These are phyloP conservation scores for Venustoraphidia nigricollis DNA, from an alignment of 2,888 invertebrate species.

Conservation along the genomic window DNA sequence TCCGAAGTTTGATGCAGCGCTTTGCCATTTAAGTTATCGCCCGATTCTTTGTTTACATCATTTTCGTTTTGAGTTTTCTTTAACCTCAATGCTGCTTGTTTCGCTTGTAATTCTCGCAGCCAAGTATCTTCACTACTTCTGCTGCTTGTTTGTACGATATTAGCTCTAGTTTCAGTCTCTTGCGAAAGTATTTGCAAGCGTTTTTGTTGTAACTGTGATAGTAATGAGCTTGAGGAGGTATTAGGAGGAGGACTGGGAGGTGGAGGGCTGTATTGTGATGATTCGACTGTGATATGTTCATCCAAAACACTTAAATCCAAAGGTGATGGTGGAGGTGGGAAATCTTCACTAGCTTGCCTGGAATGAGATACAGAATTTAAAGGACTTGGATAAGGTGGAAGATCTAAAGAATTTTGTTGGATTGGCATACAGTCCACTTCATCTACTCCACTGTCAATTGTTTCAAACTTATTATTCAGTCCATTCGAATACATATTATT, in stretches of 20 bases:
- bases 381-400: constrained; percentile 72
- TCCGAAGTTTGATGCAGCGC: neutral
- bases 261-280: constrained; percentile 15
- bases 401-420: constrained; percentile 32
- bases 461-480: constrained; percentile 71
- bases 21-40: constrained; percentile 5
- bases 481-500: constrained; percentile 56
- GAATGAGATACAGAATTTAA: constrained; percentile 65
- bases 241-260: constrained; percentile 20
- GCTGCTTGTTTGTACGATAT: constrained; percentile 23
- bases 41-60: neutral
- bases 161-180: constrained; percentile 25
- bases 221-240: constrained; percentile 27
- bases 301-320: constrained; percentile 51
- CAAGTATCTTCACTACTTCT: constrained; percentile 42
- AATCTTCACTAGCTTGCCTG: constrained; percentile 75
- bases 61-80: constrained; percentile 32
- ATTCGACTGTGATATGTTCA: constrained; percentile 27
- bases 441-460: constrained; percentile 37
- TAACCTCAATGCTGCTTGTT: constrained; percentile 47
- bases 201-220: constrained; percentile 48
- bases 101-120: constrained; percentile 65
- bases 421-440: constrained; percentile 48
- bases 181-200: constrained; percentile 41
- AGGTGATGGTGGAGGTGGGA: constrained; percentile 76